These are phyloP conservation scores for Aurelia aurita complex sp. Pacific DNA, from an alignment of 30 jellyfish, hydroid and myxozoan species.

Conservation along the genomic window DNA sequence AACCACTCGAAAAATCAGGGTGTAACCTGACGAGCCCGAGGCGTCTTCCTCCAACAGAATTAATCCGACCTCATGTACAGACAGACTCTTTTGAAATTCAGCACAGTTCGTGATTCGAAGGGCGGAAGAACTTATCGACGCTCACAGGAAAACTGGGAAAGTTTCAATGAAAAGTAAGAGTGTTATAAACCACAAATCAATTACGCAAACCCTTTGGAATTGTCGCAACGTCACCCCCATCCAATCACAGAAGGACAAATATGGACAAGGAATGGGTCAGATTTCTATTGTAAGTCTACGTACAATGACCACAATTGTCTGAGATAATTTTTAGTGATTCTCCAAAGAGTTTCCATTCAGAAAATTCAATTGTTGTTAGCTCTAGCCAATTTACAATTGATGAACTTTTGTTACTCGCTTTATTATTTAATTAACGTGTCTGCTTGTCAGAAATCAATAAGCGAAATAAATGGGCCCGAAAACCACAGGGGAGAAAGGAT, in stretches of 20 bases:
- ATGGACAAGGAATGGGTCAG: slow-evolving; percentile 21
- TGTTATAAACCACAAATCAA: background rate
- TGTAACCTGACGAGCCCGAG: background rate
- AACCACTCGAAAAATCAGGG: background rate
- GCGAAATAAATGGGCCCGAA: too few species aligned
- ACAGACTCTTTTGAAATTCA: background rate
- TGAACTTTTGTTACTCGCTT: too few species aligned
- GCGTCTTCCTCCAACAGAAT: too few species aligned
- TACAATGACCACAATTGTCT: slow-evolving; percentile 29
- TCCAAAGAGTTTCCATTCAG: slow-evolving; percentile 25
- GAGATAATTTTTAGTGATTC: slow-evolving; percentile 29
- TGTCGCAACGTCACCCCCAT: slow-evolving; percentile 56
- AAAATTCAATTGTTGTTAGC: background rate
- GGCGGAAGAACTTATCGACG: background rate
- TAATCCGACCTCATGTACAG: background rate
- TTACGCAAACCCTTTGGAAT: background rate
- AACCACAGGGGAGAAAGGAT: too few species aligned
- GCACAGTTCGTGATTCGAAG: background rate
- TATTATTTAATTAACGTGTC: too few species aligned
- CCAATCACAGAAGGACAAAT: background rate
- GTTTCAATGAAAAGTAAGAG: background rate
- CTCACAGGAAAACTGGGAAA: background rate
- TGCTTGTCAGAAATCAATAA: too few species aligned
- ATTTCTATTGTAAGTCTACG: slow-evolving; percentile 38
- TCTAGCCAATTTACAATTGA: background rate